These are phyloP conservation scores for Riparia riparia DNA, from an alignment of 2,113 vertebrate species.

Conservation along the genomic window DNA sequence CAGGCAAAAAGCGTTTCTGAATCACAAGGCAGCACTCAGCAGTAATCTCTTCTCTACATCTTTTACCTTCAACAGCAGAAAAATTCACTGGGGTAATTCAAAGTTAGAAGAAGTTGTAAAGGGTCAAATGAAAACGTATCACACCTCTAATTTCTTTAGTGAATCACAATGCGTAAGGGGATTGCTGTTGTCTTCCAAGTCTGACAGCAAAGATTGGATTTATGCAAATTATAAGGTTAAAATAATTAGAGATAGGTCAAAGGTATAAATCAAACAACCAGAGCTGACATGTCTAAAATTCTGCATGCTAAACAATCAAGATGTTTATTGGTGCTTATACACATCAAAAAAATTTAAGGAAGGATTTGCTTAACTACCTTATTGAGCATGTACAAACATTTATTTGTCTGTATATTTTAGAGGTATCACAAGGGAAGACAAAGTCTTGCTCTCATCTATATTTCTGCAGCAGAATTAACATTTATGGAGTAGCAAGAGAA, in stretches of 20 bases:
- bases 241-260: slow-evolving; percentile 74
- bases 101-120: slow-evolving; percentile 35
- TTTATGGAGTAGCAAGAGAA: neutral
- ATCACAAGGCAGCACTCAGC: neutral
- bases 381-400: neutral
- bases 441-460: neutral
- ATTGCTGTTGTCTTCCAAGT: slow-evolving; percentile 54
- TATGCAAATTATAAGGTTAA: slow-evolving; percentile 74
- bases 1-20: neutral
- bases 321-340: neutral
- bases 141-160: slow-evolving; percentile 56
- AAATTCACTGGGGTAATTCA: slow-evolving; percentile 30
- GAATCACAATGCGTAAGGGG: slow-evolving; percentile 38
- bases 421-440: neutral
- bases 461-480: neutral
- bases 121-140: slow-evolving; percentile 51
- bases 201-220: slow-evolving; percentile 72
- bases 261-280: slow-evolving; percentile 68
- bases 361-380: neutral
- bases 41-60: neutral
- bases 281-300: slow-evolving; percentile 61
- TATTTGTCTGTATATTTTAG: neutral
- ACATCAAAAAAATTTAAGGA: neutral
- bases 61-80: neutral
- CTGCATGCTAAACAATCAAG: slow-evolving; percentile 37